Conservation (phyloP, 2,888 invertebrate genomes). For the Vanessa cardui region DNA sequence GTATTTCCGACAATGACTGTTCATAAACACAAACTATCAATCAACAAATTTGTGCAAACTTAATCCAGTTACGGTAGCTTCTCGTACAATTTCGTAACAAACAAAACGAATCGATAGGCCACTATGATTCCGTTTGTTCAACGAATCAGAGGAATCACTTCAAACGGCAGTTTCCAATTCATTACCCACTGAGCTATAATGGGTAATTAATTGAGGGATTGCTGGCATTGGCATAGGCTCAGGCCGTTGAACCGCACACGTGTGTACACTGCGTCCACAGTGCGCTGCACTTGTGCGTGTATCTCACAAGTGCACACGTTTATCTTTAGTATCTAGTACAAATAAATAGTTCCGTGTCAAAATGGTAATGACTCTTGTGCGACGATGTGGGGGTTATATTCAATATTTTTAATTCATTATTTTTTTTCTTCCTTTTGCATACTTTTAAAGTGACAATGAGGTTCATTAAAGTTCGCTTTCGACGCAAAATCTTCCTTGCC, state of each 20-base stretch:
- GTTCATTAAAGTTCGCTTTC: background rate
- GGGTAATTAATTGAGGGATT: slow-evolving; percentile 49
- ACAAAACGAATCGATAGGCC: background rate
- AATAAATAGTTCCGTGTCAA: slow-evolving; percentile 29
- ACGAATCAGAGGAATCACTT: slow-evolving; percentile 29
- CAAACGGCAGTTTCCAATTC: slow-evolving; percentile 37
- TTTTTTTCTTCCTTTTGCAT: background rate
- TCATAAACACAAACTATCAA: background rate
- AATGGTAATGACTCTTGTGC: slow-evolving; percentile 17
- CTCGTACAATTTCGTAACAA: too few species aligned
- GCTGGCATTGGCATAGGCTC: slow-evolving; percentile 75
- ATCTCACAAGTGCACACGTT: slow-evolving; percentile 24
- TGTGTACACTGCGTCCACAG: slow-evolving; percentile 40
- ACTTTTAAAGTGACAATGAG: background rate
- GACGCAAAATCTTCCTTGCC: background rate
- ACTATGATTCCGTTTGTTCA: slow-evolving; percentile 23
- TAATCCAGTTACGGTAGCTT: too few species aligned
- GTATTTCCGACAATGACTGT: too few species aligned
- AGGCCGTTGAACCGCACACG: slow-evolving; percentile 64
- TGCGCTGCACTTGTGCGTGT: slow-evolving; percentile 28
- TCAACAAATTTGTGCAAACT: background rate
- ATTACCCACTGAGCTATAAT: slow-evolving; percentile 41
- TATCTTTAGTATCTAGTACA: slow-evolving; percentile 33
- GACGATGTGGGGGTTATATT: slow-evolving; percentile 14
- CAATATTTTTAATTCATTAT: background rate